These are phyloP conservation scores for Danaus plexippus DNA, from an alignment of 1,140 invertebrate genomes.

Conservation along the genomic window DNA sequence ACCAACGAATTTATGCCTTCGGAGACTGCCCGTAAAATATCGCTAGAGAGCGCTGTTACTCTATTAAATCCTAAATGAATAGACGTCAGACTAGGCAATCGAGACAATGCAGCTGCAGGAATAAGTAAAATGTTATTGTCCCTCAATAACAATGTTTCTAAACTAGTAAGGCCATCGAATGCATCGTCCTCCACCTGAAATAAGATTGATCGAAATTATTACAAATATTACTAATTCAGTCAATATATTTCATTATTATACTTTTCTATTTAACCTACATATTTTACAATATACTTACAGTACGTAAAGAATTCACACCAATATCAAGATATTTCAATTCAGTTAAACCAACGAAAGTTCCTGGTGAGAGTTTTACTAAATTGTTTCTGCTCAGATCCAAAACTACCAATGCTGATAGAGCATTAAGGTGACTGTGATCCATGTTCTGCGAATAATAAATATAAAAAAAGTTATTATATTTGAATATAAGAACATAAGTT, in stretches of 20 bases:
- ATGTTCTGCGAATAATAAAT: conserved; percentile 65
- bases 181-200: conserved; percentile 88
- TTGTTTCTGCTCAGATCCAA: conserved; percentile 89
- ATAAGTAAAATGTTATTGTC: conserved; percentile 91
- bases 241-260: no score
- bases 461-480: background rate
- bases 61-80: conserved; percentile 89
- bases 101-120: conserved; percentile 83
- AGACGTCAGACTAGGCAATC: conserved; percentile 80
- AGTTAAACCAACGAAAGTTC: conserved; percentile 82
- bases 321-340: conserved; percentile 83
- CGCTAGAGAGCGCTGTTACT: conserved; percentile 87
- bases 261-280: background rate
- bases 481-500: background rate
- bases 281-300: conserved; percentile 73
- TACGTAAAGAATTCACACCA: conserved; percentile 87
- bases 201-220: background rate
- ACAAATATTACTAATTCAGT: no score
- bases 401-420: conserved; percentile 78
- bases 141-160: conserved; percentile 85
- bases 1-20: conserved; percentile 76
- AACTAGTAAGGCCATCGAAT: conserved; percentile 83
- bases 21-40: conserved; percentile 79
- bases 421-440: conserved; percentile 78
- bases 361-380: conserved; percentile 83